Percentiles rank a stretch among this genome's conserved stretches.
These are phyloP conservation scores for Callorhinus ursinus DNA, from an alignment of 2,113 vertebrate genomes.

Conservation along the genomic window DNA sequence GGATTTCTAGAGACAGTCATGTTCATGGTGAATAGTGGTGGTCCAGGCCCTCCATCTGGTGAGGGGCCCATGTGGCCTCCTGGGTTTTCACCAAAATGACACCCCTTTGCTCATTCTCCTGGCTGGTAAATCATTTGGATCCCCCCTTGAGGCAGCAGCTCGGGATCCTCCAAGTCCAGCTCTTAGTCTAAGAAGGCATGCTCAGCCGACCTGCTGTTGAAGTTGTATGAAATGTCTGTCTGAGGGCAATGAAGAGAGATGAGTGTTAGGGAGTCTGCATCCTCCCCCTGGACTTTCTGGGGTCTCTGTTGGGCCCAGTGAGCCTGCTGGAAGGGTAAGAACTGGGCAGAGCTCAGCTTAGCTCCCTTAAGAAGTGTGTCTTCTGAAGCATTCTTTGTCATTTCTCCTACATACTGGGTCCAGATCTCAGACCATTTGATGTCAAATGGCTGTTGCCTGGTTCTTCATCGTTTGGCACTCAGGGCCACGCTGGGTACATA, in stretches of 20 bases:
- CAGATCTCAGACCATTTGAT: fast-evolving
- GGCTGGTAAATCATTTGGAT: background rate
- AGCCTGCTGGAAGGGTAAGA: background rate
- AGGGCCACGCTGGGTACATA: fast-evolving
- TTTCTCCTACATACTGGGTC: fast-evolving
- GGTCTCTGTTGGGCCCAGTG: background rate
- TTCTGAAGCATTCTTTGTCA: fast-evolving
- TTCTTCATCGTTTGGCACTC: background rate
- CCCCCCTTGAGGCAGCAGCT: background rate
- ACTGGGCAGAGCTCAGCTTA: background rate
- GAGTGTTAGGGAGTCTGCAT: background rate
- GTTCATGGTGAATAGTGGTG: background rate
- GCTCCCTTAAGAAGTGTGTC: fast-evolving
- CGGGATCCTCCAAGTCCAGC: background rate
- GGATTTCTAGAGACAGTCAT: background rate
- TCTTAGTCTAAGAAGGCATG: background rate
- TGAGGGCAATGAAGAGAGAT: background rate
- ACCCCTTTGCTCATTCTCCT: background rate
- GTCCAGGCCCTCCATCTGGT: background rate
- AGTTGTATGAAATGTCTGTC: background rate
- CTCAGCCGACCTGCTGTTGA: background rate
- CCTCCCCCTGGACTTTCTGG: too few species aligned
- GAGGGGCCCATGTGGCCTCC: background rate
- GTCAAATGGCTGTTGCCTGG: too few species aligned
- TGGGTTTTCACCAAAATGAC: background rate